These are phyloP conservation scores for Phania funesta DNA, from an alignment of 2,888 invertebrate species.

Conservation along the genomic window DNA sequence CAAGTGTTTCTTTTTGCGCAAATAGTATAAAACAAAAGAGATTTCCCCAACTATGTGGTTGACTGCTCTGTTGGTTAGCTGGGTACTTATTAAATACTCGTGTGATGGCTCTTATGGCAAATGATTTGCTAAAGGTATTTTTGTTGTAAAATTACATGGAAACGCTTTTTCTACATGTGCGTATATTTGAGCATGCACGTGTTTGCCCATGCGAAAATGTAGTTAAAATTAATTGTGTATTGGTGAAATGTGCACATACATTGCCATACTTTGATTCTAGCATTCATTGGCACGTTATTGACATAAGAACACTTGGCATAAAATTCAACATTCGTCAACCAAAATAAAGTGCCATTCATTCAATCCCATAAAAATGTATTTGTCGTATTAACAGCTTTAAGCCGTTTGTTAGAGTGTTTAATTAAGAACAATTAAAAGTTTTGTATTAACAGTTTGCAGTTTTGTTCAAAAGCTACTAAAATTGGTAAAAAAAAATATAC, in stretches of 20 bases:
- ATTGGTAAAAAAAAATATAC: too few relatives aligned
- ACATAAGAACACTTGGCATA: conserved; percentile 24
- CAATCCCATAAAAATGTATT: neutral
- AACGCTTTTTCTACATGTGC: neutral
- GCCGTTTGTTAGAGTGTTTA: neutral
- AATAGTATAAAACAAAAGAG: neutral
- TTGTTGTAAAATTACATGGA: conserved; percentile 46
- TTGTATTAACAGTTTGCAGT: neutral
- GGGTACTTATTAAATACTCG: conserved; percentile 9
- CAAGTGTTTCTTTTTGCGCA: conserved; percentile 3
- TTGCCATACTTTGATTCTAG: neutral
- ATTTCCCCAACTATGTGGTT: conserved; percentile 24
- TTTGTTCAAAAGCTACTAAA: neutral
- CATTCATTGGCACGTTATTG: conserved; percentile 39
- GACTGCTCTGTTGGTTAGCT: neutral
- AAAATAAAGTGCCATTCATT: conserved; percentile 37
- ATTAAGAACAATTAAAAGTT: neutral
- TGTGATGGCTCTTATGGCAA: conserved; percentile 36
- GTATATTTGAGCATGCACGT: neutral
- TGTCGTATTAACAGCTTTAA: neutral
- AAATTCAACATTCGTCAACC: conserved; percentile 29
- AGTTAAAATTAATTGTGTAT: conserved; percentile 7
- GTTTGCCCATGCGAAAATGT: conserved; percentile 21
- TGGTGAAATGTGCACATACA: conserved; percentile 8
- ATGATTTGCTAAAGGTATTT: conserved; percentile 48